Percentiles rank a stretch among this genome's conserved stretches.
phyloP scores from a whole-genome alignment of 64 coral and sea anemone genomes.

The Porites lutea region DNA sequence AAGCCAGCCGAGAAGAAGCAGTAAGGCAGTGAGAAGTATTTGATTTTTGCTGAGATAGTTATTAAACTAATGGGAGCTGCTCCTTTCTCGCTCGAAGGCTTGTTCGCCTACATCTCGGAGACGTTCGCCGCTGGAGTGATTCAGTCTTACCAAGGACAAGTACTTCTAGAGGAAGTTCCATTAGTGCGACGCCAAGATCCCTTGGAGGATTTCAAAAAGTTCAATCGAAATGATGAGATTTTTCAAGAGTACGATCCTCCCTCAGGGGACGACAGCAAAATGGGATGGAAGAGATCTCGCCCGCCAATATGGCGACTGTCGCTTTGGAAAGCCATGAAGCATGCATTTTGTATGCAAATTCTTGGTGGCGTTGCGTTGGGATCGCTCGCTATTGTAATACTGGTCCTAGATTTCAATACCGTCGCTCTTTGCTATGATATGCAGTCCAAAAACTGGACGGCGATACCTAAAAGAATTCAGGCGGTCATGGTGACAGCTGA shows the following conservation, averaged over 20 bases:
- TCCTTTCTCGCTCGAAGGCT: slow-evolving; percentile 8
- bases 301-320: slow-evolving; percentile 29
- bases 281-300: slow-evolving; percentile 29
- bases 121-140: slow-evolving; percentile 27
- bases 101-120: not conserved
- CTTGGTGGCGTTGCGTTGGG: slow-evolving; percentile 38
- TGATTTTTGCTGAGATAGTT: no score
- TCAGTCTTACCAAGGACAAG: slow-evolving; percentile 6
- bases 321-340: slow-evolving; percentile 27
- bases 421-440: slow-evolving; percentile 74
- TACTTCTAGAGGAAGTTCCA: not conserved
- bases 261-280: not conserved
- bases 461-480: slow-evolving; percentile 52
- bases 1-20: no score
- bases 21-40: no score
- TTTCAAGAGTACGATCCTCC: slow-evolving; percentile 72
- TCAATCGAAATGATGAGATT: no score
- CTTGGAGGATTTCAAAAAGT: no score
- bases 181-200: no score
- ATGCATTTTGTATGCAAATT: slow-evolving; percentile 35
- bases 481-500: slow-evolving; percentile 45
- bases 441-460: slow-evolving; percentile 38
- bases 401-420: slow-evolving; percentile 71
- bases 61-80: not conserved
- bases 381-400: slow-evolving; percentile 41